Conservation (phyloP, 2,113 vertebrate genomes). For the Chunga burmeisteri region DNA sequence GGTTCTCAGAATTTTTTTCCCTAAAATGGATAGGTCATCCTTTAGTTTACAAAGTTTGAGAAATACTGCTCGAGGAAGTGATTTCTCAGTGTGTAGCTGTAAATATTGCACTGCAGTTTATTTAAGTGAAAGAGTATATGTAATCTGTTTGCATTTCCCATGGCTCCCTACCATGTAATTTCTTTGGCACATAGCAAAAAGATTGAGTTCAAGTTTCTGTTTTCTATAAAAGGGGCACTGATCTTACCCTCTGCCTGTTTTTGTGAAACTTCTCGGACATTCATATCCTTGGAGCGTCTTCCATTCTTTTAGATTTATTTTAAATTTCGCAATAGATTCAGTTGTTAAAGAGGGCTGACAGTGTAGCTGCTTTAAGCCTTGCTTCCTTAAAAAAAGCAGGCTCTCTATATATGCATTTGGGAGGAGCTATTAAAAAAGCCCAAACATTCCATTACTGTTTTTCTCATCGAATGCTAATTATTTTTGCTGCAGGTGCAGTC, state of each 20-base stretch:
- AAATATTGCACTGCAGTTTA: neutral
- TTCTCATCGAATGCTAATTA: neutral
- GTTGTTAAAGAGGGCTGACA: neutral
- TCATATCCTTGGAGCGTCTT: neutral
- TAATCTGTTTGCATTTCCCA: conserved; percentile 32
- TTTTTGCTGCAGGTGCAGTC: conserved; percentile 79
- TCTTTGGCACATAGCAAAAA: neutral
- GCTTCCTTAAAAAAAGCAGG: neutral
- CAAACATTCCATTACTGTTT: neutral
- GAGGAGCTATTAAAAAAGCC: neutral
- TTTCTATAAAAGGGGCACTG: neutral
- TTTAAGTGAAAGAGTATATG: neutral
- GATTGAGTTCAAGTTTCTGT: neutral
- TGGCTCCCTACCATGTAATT: neutral
- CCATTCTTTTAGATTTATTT: neutral
- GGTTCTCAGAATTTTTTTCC: neutral
- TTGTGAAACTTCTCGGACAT: neutral
- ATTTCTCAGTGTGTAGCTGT: neutral
- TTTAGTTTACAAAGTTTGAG: neutral
- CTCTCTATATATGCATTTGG: neutral
- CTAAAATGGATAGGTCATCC: neutral
- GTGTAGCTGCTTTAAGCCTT: neutral
- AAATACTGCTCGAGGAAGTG: neutral
- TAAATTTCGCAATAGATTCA: neutral
- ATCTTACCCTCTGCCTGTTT: neutral